Conservation (phyloP, 2,797 vertebrate species). For the Eospalax fontanierii region DNA sequence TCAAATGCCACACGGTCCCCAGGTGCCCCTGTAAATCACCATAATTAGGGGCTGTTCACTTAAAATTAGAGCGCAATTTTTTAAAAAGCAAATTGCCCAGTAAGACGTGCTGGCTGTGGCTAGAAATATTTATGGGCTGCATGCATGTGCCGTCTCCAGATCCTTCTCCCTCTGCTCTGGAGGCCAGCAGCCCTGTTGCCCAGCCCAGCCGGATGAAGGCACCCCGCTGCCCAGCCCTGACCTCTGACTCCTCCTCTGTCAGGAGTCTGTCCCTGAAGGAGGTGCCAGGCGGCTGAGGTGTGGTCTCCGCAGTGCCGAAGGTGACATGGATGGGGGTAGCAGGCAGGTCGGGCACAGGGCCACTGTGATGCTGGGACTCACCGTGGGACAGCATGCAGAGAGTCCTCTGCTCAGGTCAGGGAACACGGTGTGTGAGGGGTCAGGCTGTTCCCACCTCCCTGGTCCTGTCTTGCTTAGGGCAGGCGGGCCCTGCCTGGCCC, state of each 20-base stretch:
- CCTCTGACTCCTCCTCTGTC: constrained; percentile 72
- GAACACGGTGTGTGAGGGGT: neutral
- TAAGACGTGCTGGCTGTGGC: constrained; percentile 64
- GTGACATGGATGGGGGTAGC: neutral
- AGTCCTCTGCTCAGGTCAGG: neutral
- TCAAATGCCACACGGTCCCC: constrained; percentile 89
- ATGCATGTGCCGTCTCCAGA: constrained; percentile 61
- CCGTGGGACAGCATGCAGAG: too few species aligned
- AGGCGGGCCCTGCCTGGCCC: neutral
- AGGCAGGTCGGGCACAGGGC: neutral
- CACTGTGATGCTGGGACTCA: neutral
- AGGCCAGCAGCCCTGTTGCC: constrained; percentile 30
- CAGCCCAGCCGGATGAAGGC: neutral
- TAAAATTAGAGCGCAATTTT: constrained; percentile 87
- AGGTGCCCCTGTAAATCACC: constrained; percentile 89
- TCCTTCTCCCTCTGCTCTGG: neutral
- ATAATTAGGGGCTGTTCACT: constrained; percentile 89
- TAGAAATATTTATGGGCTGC: constrained; percentile 85
- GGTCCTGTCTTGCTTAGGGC: neutral
- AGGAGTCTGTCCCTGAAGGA: constrained; percentile 74
- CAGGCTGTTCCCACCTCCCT: too few species aligned
- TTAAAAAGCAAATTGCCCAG: constrained; percentile 84
- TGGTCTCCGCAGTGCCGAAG: neutral
- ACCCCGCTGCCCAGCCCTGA: constrained; percentile 37
- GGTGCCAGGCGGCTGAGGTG: constrained; percentile 69